Evolutionary conservation across 2,797 vertebrate species (phyloP).

Genomic region (Gymnoscopelus braueri): DNA sequence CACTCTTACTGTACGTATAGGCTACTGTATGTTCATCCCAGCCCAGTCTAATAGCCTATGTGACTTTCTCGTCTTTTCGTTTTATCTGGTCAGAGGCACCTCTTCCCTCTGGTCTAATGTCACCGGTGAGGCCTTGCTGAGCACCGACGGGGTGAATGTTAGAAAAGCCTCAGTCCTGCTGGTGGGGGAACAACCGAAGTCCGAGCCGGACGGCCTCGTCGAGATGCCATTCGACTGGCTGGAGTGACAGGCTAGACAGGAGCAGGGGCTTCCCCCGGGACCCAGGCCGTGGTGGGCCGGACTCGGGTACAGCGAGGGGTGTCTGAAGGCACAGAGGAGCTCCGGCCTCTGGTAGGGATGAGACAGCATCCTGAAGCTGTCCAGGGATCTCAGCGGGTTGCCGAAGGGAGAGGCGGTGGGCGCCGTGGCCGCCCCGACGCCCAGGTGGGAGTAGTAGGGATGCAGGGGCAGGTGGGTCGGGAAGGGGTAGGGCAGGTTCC

Average conservation of each 20-base stretch:
- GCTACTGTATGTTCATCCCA: conserved; percentile 3
- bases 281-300: conserved; percentile 89
- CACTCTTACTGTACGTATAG: not conserved
- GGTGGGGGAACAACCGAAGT: conserved; percentile 93
- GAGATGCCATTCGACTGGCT: conserved; percentile 86
- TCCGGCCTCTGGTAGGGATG: conserved; percentile 96
- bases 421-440: conserved; percentile 83
- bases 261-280: conserved; percentile 87
- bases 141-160: conserved; percentile 94
- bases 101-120: conserved; percentile 97
- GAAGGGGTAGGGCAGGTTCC: conserved; percentile 95
- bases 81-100: conserved; percentile 97
- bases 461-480: conserved; percentile 94
- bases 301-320: conserved; percentile 91
- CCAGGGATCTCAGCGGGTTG: conserved; percentile 90
- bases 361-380: conserved; percentile 95
- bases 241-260: conserved; percentile 93
- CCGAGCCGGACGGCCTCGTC: conserved; percentile 87
- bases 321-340: conserved; percentile 96
- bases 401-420: conserved; percentile 89
- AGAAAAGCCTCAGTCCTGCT: conserved; percentile 97
- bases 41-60: not conserved
- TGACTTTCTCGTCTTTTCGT: conserved; percentile 23
- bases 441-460: conserved; percentile 96
- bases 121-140: conserved; percentile 93